Evolutionary conservation across 2,113 vertebrate genomes (phyloP), one percentile per base, ranked within the genome.

Genomic region (Microtus montanus): DNA sequence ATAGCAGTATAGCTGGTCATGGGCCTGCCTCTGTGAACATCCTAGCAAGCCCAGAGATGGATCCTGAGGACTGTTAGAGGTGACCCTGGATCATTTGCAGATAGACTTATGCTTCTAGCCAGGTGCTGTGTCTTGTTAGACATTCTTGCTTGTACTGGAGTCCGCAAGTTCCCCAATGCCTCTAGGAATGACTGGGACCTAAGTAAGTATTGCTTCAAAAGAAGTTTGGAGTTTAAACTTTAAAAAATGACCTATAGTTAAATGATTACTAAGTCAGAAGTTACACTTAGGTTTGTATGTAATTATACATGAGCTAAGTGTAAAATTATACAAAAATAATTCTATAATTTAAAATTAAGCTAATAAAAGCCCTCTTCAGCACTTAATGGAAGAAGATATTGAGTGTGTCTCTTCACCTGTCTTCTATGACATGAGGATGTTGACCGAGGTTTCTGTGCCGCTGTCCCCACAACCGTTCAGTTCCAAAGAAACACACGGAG

Each of bases 211-310:
- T 85, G 73, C 90, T 90, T 30, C 52, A 73, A 90, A 92, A 86
- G 41, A 93, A 92, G 17, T 93, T 94, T 84, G 38, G 70, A 74
- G n/a, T 64, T 64, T 92, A 82, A 96, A 63, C 52, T 90, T 95
- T 47, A 74, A 92, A 92, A 91, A 73, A 49, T 4, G 33, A 22
- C 64, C 54, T 94, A 44, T 74, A 71, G 78, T 64, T 49, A 92
- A 79, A 64, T 66, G 49, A 38, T 85, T 54, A 70, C 26, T 61
- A 89, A 75, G 28, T 38, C 11, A 44, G 26, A 20, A 49, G 74
- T 54, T 95, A 47, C 30, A 58, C 26, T 71, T 90, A 63, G 83
- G 30, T n/a, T 49, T 83, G 73, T 83, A 71, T 64, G 6, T 86
- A 70, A 70, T 66, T 82, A 15, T 58, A 82, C 5, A 64, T 58